Evolutionary conservation across 2,113 vertebrate genomes (phyloP).

Genomic region (Epinephelus fuscoguttatus): DNA sequence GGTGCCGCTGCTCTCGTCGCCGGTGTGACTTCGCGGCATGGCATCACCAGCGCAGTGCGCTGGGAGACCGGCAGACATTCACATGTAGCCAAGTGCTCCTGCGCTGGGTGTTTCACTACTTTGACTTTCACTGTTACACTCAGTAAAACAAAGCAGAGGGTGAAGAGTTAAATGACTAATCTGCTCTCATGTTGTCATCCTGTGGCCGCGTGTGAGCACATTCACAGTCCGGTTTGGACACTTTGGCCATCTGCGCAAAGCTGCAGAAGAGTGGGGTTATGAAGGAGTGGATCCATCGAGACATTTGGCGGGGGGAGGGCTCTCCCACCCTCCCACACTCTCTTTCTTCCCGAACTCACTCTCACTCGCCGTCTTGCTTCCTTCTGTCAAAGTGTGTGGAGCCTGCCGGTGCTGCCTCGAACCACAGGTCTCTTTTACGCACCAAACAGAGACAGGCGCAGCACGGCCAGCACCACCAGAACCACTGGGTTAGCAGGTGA

Average conservation of each 20-base stretch:
- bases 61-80: constrained; percentile 67
- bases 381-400: constrained; percentile 39
- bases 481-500: no score
- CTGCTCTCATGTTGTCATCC: constrained; percentile 21
- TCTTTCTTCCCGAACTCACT: constrained; percentile 36
- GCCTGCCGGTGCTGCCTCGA: constrained; percentile 7
- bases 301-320: constrained; percentile 77
- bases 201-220: not conserved
- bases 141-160: not conserved
- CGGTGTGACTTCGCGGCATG: constrained; percentile 94
- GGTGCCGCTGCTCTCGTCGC: constrained; percentile 89
- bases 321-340: constrained; percentile 68
- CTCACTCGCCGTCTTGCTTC: constrained; percentile 14
- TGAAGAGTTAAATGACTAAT: constrained; percentile 10
- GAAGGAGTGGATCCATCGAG: constrained; percentile 81
- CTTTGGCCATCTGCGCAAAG: constrained; percentile 74
- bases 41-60: constrained; percentile 88
- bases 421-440: constrained; percentile 30
- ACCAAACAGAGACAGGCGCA: not conserved
- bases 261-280: constrained; percentile 78
- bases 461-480: not conserved
- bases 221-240: constrained; percentile 54
- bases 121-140: constrained; percentile 10
- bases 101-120: constrained; percentile 26
- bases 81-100: constrained; percentile 66